Evolutionary conservation across 2,113 vertebrate genomes (phyloP).

Genomic region (Gracilinanus agilis): DNA sequence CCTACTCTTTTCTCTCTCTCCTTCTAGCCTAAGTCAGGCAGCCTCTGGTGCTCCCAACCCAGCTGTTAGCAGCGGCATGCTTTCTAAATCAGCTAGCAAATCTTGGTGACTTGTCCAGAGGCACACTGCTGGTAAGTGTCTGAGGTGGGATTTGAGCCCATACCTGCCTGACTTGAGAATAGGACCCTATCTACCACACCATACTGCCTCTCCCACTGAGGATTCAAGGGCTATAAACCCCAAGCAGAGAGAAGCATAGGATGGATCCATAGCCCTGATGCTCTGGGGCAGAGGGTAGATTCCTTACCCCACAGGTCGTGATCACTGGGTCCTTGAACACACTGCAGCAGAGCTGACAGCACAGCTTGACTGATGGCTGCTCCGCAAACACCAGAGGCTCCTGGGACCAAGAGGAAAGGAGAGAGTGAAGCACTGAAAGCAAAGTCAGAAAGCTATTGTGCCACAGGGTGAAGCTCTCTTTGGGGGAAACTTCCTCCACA

Average conservation of each 20-base stretch:
- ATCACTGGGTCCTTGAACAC: slow-evolving; percentile 99
- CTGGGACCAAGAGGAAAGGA: slow-evolving; percentile 78
- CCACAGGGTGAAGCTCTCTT: background rate
- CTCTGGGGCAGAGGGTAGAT: background rate
- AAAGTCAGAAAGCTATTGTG: background rate
- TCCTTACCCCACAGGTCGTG: slow-evolving; percentile 97
- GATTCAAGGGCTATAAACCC: slow-evolving; percentile 41
- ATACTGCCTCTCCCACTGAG: slow-evolving; percentile 63
- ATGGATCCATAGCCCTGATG: background rate
- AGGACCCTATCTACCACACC: background rate
- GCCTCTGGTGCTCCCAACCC: slow-evolving; percentile 66
- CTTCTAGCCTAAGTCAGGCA: background rate
- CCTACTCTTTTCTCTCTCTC: background rate
- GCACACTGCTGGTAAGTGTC: background rate
- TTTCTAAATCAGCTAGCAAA: slow-evolving; percentile 65
- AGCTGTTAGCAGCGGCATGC: slow-evolving; percentile 73
- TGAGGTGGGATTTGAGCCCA: background rate
- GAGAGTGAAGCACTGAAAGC: background rate
- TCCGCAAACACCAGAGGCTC: slow-evolving; percentile 98
- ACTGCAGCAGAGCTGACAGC: slow-evolving; percentile 97
- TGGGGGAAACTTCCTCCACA: background rate
- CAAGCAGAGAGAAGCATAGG: slow-evolving; percentile 28
- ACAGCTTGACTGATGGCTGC: slow-evolving; percentile 97
- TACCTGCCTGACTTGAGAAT: too few species aligned
- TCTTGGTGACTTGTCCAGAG: background rate